Evolutionary conservation across 2,797 vertebrate genomes (phyloP).

Genomic region (Coilia nasus): DNA sequence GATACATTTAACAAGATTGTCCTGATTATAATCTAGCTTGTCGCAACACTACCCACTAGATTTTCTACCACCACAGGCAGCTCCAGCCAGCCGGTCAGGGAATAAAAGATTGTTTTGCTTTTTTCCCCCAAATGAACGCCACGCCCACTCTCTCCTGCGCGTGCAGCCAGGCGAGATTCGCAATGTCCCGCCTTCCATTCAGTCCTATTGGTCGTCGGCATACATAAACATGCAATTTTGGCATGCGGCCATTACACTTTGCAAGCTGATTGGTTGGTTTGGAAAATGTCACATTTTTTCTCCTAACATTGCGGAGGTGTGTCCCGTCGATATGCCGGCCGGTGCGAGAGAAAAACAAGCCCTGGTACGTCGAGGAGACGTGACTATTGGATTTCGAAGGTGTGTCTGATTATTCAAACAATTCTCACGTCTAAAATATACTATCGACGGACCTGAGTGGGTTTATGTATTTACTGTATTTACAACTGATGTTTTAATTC

Average conservation of each 20-base stretch:
- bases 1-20: constrained; percentile 79
- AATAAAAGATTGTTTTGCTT: constrained; percentile 80
- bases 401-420: no score
- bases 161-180: constrained; percentile 56
- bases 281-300: constrained; percentile 55
- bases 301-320: constrained; percentile 66
- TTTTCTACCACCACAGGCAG: constrained; percentile 59
- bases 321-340: constrained; percentile 75
- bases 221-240: constrained; percentile 78
- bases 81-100: constrained; percentile 72
- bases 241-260: constrained; percentile 72
- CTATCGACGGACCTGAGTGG: no score
- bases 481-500: not conserved
- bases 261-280: constrained; percentile 64
- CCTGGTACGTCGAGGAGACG: not conserved
- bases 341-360: constrained; percentile 59
- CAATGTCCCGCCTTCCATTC: constrained; percentile 57
- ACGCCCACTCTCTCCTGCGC: constrained; percentile 69
- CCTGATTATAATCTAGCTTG: constrained; percentile 53
- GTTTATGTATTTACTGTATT: not conserved
- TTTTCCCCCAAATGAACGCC: constrained; percentile 71
- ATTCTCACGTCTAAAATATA: no score
- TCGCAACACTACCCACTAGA: constrained; percentile 65
- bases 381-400: not conserved
- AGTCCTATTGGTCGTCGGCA: constrained; percentile 66